Conservation (phyloP, 2,888 invertebrate species). For the Oligia strigilis region DNA sequence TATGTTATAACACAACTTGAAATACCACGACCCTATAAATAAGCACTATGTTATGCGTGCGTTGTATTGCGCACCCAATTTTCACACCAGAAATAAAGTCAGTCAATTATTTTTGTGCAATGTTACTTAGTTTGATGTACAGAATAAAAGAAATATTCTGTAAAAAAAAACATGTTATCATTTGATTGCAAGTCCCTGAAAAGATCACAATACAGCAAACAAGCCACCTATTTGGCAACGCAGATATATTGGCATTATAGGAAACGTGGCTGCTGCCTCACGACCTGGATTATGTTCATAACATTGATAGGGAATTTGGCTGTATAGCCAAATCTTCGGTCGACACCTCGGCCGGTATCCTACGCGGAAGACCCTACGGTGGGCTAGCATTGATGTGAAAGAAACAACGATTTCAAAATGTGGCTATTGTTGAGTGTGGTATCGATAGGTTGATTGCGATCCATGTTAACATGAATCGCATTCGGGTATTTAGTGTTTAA, state of each 20-base stretch:
- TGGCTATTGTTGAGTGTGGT: neutral
- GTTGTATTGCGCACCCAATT: no score
- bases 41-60: no score
- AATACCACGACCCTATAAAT: no score
- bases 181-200: neutral
- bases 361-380: neutral
- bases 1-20: no score
- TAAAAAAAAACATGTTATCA: neutral
- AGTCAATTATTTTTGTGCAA: no score
- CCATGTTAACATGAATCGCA: neutral
- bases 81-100: no score
- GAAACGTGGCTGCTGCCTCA: neutral
- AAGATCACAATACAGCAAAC: neutral
- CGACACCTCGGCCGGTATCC: neutral
- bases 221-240: neutral
- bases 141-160: no score
- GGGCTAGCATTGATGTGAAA: neutral
- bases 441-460: neutral
- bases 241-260: neutral
- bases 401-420: neutral
- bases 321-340: neutral
- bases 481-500: neutral
- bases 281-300: slow-evolving; percentile 1
- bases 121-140: no score
- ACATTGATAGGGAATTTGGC: neutral